These are phyloP conservation scores for Oscheius myriophilus DNA, from an alignment of 2,888 invertebrate genomes.

Conservation along the genomic window DNA sequence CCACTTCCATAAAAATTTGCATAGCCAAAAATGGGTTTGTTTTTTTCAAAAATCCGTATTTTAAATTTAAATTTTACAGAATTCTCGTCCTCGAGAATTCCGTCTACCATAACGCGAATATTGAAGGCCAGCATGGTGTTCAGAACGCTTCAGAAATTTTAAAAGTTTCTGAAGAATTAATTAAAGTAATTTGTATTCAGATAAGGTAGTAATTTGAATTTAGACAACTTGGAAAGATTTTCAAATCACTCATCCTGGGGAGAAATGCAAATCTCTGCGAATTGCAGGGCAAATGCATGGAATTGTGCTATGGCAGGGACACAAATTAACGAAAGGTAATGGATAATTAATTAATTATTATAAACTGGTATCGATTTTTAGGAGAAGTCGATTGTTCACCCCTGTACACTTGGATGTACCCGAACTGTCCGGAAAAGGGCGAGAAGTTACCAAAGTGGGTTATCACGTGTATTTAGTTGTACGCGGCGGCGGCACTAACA, in stretches of 20 bases:
- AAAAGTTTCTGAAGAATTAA: background rate
- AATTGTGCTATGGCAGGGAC: constrained; percentile 40
- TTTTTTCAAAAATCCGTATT: constrained; percentile 1
- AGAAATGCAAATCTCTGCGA: constrained; percentile 26
- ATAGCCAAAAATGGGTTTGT: constrained; percentile 15
- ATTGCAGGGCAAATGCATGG: constrained; percentile 53
- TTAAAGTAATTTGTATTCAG: background rate
- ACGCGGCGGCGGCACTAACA: background rate
- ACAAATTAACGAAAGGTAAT: constrained; percentile 10
- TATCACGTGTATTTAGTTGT: background rate
- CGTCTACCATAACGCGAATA: constrained; percentile 9
- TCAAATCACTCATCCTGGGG: constrained; percentile 1
- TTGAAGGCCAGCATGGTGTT: constrained; percentile 5
- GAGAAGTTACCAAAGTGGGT: constrained; percentile 30
- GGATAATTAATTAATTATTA: too few relatives aligned
- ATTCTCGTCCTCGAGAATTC: background rate
- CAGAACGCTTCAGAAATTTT: constrained; percentile 12
- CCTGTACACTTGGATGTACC: constrained; percentile 46
- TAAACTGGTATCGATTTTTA: too few relatives aligned
- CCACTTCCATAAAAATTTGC: constrained; percentile 26
- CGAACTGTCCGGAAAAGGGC: constrained; percentile 3
- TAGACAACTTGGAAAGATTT: background rate
- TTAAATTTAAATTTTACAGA: constrained; percentile 11
- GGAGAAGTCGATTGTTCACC: constrained; percentile 23
- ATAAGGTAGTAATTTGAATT: background rate